A percentile compares a stretch with the other conserved stretches of the same genome.
phyloP scores from a whole-genome alignment of 2,888 invertebrate genomes.

The Anticlea derivata region DNA sequence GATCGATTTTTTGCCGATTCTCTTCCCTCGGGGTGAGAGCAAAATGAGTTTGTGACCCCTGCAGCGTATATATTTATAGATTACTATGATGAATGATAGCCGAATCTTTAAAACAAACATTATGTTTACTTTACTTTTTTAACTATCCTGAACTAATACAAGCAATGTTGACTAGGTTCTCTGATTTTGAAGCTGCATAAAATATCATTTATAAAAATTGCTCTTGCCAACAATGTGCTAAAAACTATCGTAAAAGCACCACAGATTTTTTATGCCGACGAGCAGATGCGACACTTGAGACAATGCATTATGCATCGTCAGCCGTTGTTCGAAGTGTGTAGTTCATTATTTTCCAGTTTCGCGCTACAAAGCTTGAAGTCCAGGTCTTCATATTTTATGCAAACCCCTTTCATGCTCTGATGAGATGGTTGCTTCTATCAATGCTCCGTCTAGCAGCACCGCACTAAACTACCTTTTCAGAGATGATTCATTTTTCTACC shows the following conservation, averaged over 20 bases:
- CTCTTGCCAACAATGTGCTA: not conserved
- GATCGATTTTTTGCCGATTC: constrained; percentile 42
- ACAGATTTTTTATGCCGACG: not conserved
- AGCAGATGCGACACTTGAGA: constrained; percentile 7
- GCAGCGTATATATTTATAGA: constrained; percentile 28
- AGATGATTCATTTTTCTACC: too few relatives aligned
- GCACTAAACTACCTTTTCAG: not conserved
- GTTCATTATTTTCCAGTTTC: constrained; percentile 25
- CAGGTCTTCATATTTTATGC: constrained; percentile 21
- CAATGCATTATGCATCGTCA: constrained; percentile 27
- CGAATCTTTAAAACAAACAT: constrained; percentile 2
- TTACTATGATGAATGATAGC: constrained; percentile 24
- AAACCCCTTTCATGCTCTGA: constrained; percentile 14
- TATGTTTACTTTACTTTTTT: too few relatives aligned
- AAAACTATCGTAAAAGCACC: not conserved
- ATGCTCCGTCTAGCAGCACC: constrained; percentile 4
- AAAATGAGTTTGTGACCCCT: constrained; percentile 37
- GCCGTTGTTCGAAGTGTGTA: constrained; percentile 19
- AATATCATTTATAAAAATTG: not conserved
- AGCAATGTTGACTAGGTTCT: too few relatives aligned
- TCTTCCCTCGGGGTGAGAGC: constrained; percentile 38
- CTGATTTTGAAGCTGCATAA: too few relatives aligned
- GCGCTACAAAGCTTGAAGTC: constrained; percentile 5
- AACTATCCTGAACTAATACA: too few relatives aligned
- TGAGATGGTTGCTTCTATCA: constrained; percentile 14